phyloP scores from a whole-genome alignment of 1,140 invertebrate genomes.

The Drosophila tsacasi region DNA sequence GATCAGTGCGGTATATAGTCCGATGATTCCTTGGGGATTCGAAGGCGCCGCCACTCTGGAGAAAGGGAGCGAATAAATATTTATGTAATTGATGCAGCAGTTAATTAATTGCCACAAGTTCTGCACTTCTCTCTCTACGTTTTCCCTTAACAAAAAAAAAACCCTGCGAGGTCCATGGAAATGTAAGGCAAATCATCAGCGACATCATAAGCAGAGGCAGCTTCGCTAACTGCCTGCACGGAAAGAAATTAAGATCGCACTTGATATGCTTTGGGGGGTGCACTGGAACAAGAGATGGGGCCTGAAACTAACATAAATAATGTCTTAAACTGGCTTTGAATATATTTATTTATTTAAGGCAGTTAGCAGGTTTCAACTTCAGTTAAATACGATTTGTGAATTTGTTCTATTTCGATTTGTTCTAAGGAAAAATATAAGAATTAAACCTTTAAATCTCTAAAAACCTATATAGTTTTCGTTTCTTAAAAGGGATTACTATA shows the following conservation, averaged over 20 bases:
- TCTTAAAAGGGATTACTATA: too few species aligned
- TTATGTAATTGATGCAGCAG: constrained; percentile 80
- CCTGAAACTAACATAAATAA: background rate
- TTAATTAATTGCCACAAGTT: constrained; percentile 81
- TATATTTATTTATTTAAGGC: background rate
- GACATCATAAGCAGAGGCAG: constrained; percentile 71
- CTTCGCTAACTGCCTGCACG: constrained; percentile 58
- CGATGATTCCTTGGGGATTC: constrained; percentile 48
- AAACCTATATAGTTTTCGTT: too few species aligned
- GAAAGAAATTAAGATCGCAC: constrained; percentile 8
- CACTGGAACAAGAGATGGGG: background rate
- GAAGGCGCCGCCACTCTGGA: constrained; percentile 38
- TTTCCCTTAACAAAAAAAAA: constrained; percentile 56
- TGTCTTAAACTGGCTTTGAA: background rate
- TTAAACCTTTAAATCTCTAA: background rate
- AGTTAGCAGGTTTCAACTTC: background rate
- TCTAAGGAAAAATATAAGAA: background rate
- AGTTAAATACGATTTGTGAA: too few species aligned
- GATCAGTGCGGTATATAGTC: constrained; percentile 5
- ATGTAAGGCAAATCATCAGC: constrained; percentile 18
- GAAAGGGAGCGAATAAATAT: constrained; percentile 46
- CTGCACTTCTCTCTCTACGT: background rate
- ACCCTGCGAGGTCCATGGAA: constrained; percentile 40
- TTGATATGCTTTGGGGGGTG: background rate
- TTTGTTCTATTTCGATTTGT: too few species aligned